Percentiles rank a stretch among this genome's conserved stretches.
Evolutionary conservation across 1,140 invertebrate species (phyloP).

Genomic region (Saccostrea glomerata): DNA sequence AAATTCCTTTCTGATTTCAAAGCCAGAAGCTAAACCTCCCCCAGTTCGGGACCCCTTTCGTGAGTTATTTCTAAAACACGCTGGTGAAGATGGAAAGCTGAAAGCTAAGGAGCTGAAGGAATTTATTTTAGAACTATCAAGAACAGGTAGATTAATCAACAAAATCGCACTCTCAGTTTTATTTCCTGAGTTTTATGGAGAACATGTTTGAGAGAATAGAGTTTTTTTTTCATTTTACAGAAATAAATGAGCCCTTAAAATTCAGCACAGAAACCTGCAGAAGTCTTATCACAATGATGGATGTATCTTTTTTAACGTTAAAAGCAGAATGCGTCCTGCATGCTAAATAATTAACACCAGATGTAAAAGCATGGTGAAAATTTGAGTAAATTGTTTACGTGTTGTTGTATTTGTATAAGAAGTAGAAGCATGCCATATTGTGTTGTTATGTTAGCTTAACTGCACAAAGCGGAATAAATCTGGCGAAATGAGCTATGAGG

Average conservation of each 20-base stretch:
- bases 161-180: slow-evolving; percentile 5
- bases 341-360: slow-evolving; percentile 31
- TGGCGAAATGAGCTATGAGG: slow-evolving; percentile 62
- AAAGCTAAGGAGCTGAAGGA: slow-evolving; percentile 65
- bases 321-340: slow-evolving; percentile 23
- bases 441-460: slow-evolving; percentile 52
- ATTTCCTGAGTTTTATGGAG: background rate
- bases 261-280: slow-evolving; percentile 95
- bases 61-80: slow-evolving; percentile 58
- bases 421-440: slow-evolving; percentile 7
- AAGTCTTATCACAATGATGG: slow-evolving; percentile 96
- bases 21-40: slow-evolving; percentile 29
- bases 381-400: slow-evolving; percentile 30
- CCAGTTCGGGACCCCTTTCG: slow-evolving; percentile 51
- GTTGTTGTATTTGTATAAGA: background rate
- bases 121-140: slow-evolving; percentile 64
- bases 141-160: slow-evolving; percentile 49
- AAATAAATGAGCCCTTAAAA: slow-evolving; percentile 75
- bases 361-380: background rate
- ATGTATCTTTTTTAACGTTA: slow-evolving; percentile 81
- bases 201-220: background rate
- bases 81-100: slow-evolving; percentile 64
- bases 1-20: background rate
- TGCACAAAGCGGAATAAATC: slow-evolving; percentile 59
- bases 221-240: slow-evolving; percentile 58